Percentiles rank a stretch among this genome's conserved stretches.
These are phyloP conservation scores for Antechinus flavipes DNA, from an alignment of 2,113 vertebrate genomes.

Conservation along the genomic window DNA sequence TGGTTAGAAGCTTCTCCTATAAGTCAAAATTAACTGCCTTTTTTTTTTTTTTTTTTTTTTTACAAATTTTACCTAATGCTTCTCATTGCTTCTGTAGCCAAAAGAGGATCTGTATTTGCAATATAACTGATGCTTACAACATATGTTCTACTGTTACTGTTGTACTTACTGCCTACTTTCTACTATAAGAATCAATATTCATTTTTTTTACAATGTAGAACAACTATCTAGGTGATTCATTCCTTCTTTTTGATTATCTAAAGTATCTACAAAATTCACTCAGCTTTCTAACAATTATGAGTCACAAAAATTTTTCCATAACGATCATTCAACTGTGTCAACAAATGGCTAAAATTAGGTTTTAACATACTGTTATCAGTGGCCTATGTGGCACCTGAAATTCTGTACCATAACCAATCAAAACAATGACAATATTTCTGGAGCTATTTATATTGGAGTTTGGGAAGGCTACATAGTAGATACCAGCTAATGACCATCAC, in stretches of 20 bases:
- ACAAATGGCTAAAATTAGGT: background rate
- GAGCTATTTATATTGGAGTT: background rate
- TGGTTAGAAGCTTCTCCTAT: background rate
- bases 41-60: background rate
- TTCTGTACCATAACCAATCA: background rate
- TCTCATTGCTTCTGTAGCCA: background rate
- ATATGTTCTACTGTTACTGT: background rate
- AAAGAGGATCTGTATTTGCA: background rate
- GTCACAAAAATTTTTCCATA: background rate
- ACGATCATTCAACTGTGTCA: background rate
- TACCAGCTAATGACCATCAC: background rate
- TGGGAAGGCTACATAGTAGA: background rate
- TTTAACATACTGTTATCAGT: background rate
- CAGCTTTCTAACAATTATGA: background rate
- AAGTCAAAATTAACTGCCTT: background rate
- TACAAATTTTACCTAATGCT: background rate
- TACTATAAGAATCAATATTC: background rate
- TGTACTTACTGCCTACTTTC: background rate
- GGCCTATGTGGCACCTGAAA: background rate
- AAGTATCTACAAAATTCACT: background rate
- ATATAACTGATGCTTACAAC: background rate
- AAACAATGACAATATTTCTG: background rate
- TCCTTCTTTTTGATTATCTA: background rate
- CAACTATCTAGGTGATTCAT: background rate
- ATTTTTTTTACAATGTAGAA: background rate